Evolutionary conservation across 2,797 vertebrate genomes (phyloP).

Genomic region (Anguilla pacifica): DNA sequence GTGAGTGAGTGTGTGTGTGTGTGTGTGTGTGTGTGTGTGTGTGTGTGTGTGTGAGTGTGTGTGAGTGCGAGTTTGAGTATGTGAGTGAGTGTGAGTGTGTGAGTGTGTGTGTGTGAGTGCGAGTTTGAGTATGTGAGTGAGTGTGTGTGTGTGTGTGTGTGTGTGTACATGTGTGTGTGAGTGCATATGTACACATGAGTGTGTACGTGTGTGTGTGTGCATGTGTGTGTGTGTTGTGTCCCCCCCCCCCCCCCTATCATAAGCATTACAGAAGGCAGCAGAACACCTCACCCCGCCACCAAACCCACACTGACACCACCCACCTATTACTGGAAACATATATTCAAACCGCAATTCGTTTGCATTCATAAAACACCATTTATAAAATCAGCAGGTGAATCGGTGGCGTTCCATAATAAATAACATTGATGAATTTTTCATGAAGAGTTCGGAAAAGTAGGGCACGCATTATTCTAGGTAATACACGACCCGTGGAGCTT

Average conservation of each 20-base stretch:
- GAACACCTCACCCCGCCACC: not conserved
- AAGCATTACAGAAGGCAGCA: not conserved
- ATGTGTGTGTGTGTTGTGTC: not conserved
- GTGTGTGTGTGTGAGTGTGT: not conserved
- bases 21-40: not conserved
- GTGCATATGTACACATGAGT: not conserved
- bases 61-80: not conserved
- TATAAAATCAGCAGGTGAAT: not conserved
- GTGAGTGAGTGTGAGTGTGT: not conserved
- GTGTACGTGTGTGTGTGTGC: not conserved
- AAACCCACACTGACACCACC: not conserved
- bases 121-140: not conserved
- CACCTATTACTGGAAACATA: not conserved
- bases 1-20: not conserved
- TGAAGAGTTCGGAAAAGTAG: not conserved
- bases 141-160: not conserved
- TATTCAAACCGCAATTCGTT: not conserved
- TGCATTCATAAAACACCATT: not conserved
- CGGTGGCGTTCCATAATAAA: not conserved
- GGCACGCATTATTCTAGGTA: not conserved
- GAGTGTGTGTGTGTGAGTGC: not conserved
- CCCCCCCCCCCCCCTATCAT: not conserved
- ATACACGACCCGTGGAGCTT: not conserved
- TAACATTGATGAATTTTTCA: not conserved
- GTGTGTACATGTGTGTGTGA: not conserved